Evolutionary conservation across 2,113 vertebrate species (phyloP), one percentile per base, ranked within the genome.

Genomic region (Engystomops pustulosus): DNA sequence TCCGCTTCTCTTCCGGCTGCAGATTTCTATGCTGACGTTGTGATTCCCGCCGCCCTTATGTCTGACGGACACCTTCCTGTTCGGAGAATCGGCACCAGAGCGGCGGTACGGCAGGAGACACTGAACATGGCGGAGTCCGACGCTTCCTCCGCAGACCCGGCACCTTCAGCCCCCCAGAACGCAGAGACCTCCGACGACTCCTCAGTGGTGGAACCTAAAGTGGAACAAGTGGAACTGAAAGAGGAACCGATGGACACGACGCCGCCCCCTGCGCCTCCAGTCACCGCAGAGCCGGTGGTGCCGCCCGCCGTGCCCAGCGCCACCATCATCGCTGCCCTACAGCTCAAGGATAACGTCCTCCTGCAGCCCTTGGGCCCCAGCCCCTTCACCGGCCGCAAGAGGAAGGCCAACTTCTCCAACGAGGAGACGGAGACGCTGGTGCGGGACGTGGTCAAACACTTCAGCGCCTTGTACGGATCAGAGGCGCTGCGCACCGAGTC

Each of bases 381-480:
- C 3, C 7, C 30, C 27, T 77, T 51, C 32, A 82, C 69, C 49
- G 85, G 80, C 75, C 67, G 86, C 81, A 87, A 90, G 83, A 75
- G 86, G 79, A 90, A 88, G 71, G 89, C 89, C 86, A 92, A 92
- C 85, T 92, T 92, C 86, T 91, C 91, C 89, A 92, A 92, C 81
- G 91, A 92, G 79, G 91, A 92, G 90, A 92, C 88, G 1, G 91
- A 92, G 86, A 91, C 91, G 11, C 74, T 92, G 88, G 91, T 92
- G 55, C 90, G 89, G 89, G 90, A 92, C 81, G 91, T 92, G 83
- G 91, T 92, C 0, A 87, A 89, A 55, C 91, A 92, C 34, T 92
- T 92, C 86, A 89, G 90, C 67, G 90, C 91, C 75, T 81, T 92
- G 87, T 92, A 92, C 0, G 91, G 91, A 45, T 89, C 90, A 0